phyloP scores from a whole-genome alignment of 2,797 vertebrate species.

The Acanthurus leucopareius region DNA sequence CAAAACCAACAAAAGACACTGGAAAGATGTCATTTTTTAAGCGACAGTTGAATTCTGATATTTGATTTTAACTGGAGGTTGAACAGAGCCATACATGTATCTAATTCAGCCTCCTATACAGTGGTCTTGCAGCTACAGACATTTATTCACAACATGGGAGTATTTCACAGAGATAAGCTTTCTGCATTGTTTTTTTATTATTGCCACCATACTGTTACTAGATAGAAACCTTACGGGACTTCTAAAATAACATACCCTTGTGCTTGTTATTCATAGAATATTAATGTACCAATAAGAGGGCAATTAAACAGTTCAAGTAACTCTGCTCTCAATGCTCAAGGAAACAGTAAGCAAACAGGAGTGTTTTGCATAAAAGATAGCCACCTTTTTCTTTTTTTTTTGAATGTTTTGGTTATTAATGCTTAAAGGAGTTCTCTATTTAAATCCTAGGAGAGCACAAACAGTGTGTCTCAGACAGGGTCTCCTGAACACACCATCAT shows the following conservation, averaged over 20 bases:
- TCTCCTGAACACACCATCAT: constrained; percentile 44
- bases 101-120: neutral
- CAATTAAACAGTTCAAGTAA: constrained; percentile 25
- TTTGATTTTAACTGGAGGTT: neutral
- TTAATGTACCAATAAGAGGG: constrained; percentile 42
- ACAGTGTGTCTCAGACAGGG: constrained; percentile 22
- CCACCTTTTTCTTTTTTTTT: constrained; percentile 16
- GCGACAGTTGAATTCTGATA: neutral
- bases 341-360: constrained; percentile 38
- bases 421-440: constrained; percentile 55
- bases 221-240: constrained; percentile 19
- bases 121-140: neutral
- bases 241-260: constrained; percentile 26
- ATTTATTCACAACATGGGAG: neutral
- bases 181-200: constrained; percentile 10
- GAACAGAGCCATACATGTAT: neutral
- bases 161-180: neutral
- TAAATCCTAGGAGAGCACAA: constrained; percentile 36
- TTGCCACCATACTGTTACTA: neutral
- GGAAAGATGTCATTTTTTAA: too few relatives aligned
- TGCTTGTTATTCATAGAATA: constrained; percentile 68
- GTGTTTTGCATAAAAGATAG: constrained; percentile 76
- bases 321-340: constrained; percentile 48
- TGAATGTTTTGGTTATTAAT: constrained; percentile 58
- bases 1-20: neutral